A percentile compares a stretch with the other conserved stretches of the same genome.
These are phyloP conservation scores for Willisornis vidua DNA, from an alignment of 2,113 vertebrate genomes.

Conservation along the genomic window DNA sequence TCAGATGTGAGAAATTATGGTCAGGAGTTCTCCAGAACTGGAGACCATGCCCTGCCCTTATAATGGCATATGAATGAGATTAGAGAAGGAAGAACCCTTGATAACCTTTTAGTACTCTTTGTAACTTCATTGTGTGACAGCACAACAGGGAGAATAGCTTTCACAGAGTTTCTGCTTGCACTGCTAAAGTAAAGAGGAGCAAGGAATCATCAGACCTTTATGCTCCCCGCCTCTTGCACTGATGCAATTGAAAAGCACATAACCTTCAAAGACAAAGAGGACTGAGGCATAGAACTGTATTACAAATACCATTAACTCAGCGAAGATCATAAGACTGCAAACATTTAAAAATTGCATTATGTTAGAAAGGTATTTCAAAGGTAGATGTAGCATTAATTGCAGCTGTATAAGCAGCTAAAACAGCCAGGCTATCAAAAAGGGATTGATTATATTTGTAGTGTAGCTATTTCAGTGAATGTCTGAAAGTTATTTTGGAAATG, in stretches of 20 bases:
- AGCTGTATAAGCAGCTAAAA: background rate
- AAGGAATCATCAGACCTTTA: background rate
- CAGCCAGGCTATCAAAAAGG: background rate
- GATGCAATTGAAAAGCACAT: background rate
- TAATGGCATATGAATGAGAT: background rate
- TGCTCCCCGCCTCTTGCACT: background rate
- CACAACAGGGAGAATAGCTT: background rate
- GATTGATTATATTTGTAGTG: background rate
- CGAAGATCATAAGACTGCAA: background rate
- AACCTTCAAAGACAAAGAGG: background rate
- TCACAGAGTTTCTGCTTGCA: background rate
- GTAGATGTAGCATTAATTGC: background rate
- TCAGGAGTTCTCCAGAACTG: background rate
- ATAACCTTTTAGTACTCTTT: background rate
- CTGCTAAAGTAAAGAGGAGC: background rate
- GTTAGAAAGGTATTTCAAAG: conserved; percentile 14
- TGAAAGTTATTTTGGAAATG: conserved; percentile 25
- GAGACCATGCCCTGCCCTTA: background rate
- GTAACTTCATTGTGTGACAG: background rate
- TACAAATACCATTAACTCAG: background rate
- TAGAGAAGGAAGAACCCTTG: background rate
- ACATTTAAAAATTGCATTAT: background rate
- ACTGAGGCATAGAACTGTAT: background rate
- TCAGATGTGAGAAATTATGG: background rate
- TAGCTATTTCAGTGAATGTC: background rate